These are phyloP conservation scores for Drosophila hamatofila DNA, from an alignment of 2,888 invertebrate species.

Conservation along the genomic window DNA sequence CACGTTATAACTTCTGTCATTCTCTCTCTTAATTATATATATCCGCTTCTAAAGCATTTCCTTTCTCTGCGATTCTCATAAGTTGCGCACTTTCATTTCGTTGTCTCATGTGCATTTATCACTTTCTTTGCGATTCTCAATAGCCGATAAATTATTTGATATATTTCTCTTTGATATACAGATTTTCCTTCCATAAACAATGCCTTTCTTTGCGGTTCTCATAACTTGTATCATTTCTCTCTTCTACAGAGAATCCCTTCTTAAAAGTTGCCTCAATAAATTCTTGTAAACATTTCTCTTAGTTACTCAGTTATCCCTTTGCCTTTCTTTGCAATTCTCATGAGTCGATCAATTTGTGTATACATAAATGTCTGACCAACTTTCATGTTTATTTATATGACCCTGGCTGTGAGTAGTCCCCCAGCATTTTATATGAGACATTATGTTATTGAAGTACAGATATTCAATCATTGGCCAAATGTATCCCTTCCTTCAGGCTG, in stretches of 20 bases:
- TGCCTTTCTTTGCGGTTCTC: not conserved
- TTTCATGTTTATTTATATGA: not conserved
- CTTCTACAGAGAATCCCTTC: too few relatives aligned
- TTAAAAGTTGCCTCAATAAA: not conserved
- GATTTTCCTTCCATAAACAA: not conserved
- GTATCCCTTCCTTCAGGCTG: slow-evolving; percentile 21
- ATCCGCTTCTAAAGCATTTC: too few relatives aligned
- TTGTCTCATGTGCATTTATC: too few relatives aligned
- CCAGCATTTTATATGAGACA: not conserved
- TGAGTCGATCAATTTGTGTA: not conserved
- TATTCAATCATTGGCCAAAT: slow-evolving; percentile 4
- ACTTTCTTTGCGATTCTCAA: not conserved
- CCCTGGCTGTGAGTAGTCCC: not conserved
- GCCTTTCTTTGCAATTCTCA: not conserved
- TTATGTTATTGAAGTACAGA: not conserved
- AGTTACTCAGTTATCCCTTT: not conserved
- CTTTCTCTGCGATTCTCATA: not conserved
- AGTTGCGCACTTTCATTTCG: too few relatives aligned
- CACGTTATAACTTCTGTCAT: too few relatives aligned
- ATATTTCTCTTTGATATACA: not conserved
- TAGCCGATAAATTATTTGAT: not conserved
- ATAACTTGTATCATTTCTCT: not conserved
- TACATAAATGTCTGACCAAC: not conserved
- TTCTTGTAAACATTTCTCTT: not conserved
- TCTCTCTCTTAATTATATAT: too few relatives aligned